These are phyloP conservation scores for Sebastes trivittatus DNA, from an alignment of 2,797 vertebrate species.

Conservation along the genomic window DNA sequence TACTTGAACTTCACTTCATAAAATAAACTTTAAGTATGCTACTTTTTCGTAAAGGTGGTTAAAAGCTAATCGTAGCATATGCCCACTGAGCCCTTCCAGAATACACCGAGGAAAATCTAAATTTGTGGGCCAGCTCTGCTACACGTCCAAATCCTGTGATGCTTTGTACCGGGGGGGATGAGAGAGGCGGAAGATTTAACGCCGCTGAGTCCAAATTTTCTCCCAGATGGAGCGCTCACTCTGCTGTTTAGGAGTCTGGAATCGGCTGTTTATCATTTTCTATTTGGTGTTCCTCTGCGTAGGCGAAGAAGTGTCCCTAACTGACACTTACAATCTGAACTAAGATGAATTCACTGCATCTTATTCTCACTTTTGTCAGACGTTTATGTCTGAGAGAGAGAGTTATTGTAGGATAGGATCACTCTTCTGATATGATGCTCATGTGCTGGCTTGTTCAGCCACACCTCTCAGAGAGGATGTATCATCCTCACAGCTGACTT, in stretches of 20 bases:
- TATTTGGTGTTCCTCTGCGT: not conserved
- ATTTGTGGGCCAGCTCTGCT: conserved; percentile 2
- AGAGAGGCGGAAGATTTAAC: not conserved
- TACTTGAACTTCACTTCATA: no score
- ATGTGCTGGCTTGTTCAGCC: not conserved
- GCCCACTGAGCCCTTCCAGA: not conserved
- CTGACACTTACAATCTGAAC: not conserved
- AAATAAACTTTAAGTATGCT: no score
- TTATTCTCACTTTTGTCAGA: not conserved
- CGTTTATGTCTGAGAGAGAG: not conserved
- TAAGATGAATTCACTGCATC: not conserved
- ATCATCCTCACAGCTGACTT: conserved; percentile 17
- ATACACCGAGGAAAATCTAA: not conserved
- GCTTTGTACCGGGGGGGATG: not conserved
- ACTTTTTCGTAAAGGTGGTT: not conserved
- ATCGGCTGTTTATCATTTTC: not conserved
- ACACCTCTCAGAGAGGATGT: conserved; percentile 7
- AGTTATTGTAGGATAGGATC: not conserved
- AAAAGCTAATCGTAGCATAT: not conserved
- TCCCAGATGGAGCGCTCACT: not conserved
- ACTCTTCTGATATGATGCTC: not conserved
- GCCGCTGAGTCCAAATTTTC: not conserved
- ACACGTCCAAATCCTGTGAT: not conserved
- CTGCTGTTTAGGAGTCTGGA: not conserved
- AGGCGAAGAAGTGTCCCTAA: not conserved